Conservation (phyloP, 2,888 invertebrate species). For the Micropterix aruncella region DNA sequence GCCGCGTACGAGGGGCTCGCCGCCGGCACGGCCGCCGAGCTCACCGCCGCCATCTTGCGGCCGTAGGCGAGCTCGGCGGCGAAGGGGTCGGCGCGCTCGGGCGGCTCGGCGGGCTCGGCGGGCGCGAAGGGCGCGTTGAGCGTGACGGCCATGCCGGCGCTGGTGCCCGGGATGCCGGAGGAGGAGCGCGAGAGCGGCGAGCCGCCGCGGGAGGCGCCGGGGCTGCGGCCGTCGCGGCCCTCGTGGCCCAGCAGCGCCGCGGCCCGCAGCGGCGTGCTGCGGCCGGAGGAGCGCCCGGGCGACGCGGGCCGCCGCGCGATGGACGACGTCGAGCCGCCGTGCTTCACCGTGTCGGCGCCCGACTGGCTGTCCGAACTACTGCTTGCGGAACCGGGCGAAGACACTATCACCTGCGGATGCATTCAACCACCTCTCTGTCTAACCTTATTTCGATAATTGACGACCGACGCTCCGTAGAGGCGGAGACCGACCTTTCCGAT, state of each 20-base stretch:
- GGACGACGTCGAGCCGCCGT: slow-evolving; percentile 37
- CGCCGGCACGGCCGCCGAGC: slow-evolving; percentile 10
- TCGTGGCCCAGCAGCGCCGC: slow-evolving; percentile 22
- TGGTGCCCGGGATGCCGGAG: slow-evolving; percentile 38
- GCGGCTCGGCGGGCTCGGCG: slow-evolving; percentile 10
- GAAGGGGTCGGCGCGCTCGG: slow-evolving; percentile 17
- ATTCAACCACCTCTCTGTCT: too few species aligned
- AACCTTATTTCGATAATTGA: too few species aligned
- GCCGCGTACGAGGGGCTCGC: slow-evolving; percentile 11
- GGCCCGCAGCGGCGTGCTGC: slow-evolving; percentile 22
- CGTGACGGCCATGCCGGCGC: slow-evolving; percentile 47
- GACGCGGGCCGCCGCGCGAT: slow-evolving; percentile 27
- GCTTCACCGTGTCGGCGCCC: slow-evolving; percentile 63
- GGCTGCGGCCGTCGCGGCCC: slow-evolving; percentile 24
- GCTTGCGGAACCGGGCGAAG: slow-evolving; percentile 78
- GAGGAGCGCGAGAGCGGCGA: slow-evolving; percentile 19
- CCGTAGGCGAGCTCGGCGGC: slow-evolving; percentile 9
- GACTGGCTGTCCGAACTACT: slow-evolving; percentile 72
- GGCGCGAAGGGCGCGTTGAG: slow-evolving; percentile 28
- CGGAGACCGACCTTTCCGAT: too few species aligned
- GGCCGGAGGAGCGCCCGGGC: slow-evolving; percentile 23
- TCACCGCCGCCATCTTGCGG: slow-evolving; percentile 12
- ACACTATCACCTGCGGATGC: slow-evolving; percentile 43
- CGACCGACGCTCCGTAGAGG: too few species aligned
- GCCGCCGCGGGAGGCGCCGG: slow-evolving; percentile 19